Base-by-base conservation (phyloP, 2,113 vertebrate species). In the Prionailurus bengalensis region DNA sequence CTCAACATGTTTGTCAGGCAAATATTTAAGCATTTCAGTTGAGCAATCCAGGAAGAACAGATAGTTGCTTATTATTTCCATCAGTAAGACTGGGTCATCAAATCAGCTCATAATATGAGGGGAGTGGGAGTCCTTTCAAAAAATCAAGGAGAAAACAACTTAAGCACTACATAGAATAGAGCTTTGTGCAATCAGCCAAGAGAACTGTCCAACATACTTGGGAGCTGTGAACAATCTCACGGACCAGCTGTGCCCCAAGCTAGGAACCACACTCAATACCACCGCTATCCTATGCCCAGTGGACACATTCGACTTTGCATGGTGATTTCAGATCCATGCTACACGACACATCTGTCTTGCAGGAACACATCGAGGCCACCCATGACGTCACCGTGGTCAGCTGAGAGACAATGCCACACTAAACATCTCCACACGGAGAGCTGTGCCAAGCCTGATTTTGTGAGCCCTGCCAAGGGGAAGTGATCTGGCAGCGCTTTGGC, bases 31-130 rank as follows among this genome's bases (percentile, higher is more conserved):
- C 21, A n/a, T 88, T 84, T 96, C 15, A 19, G 3, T 53, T n/a
- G 10, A 39, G 8, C 31, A 76, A 76, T 61, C 29, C 21, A 80
- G n/a, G 33, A 84, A 92, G 21, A 4, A 33, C 16, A 11, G 71
- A 61, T 16, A 53, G 48, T 96, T 92, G 25, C 55, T 91, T 79
- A 79, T 31, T 87, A 82, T 86, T 95, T 87, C 68, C 23, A n/a
- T 31, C 19, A 48, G 16, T 61, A 42, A 89, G 27, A 79, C 25
- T 79, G 23, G 11, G 45, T 94, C 76, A 80, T 39, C n/a, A 90
- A 58, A 68, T 70, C 13, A 82, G n/a, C 14, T 78, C 27, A 11
- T 79, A 61, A 76, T 79, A 90, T 80, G 48, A 63, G 39, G 48
- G 48, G 1, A 2, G 23, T 27, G n/a, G 58, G 19, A 3, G 25